Evolutionary conservation across 2,113 vertebrate genomes (phyloP).

Genomic region (Erythrolamprus reginae): DNA sequence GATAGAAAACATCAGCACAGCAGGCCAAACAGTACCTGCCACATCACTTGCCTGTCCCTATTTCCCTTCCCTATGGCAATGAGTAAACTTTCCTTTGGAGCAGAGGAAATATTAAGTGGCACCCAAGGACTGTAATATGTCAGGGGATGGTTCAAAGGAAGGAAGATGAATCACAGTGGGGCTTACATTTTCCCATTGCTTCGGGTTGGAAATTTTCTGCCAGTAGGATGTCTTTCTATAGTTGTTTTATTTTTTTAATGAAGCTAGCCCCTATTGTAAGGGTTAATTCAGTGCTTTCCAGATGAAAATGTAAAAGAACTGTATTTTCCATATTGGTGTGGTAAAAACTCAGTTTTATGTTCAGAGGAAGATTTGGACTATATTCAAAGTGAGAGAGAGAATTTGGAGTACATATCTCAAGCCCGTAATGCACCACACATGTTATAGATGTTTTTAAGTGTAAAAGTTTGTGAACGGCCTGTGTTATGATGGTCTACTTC

Average conservation of each 20-base stretch:
- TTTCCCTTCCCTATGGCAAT: not conserved
- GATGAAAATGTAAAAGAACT: not conserved
- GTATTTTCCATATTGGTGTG: not conserved
- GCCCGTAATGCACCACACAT: not conserved
- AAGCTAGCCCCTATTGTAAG: not conserved
- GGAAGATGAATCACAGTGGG: not conserved
- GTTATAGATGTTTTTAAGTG: not conserved
- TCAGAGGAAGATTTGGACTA: not conserved
- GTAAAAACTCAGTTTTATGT: not conserved
- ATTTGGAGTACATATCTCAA: not conserved
- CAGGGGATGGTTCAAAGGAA: not conserved
- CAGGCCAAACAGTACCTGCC: not conserved
- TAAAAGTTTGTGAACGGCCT: not conserved
- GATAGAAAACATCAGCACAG: not conserved
- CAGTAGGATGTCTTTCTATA: not conserved
- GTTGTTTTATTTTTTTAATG: not conserved
- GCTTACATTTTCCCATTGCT: not conserved
- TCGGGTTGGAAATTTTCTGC: not conserved
- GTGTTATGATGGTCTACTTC: not conserved
- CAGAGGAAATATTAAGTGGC: not conserved
- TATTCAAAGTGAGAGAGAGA: not conserved
- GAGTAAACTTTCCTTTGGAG: not conserved
- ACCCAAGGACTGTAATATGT: not conserved
- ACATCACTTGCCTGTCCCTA: not conserved
- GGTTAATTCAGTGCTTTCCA: not conserved